Base-by-base conservation (phyloP, 2,113 vertebrate species). In the Nestor notabilis region DNA sequence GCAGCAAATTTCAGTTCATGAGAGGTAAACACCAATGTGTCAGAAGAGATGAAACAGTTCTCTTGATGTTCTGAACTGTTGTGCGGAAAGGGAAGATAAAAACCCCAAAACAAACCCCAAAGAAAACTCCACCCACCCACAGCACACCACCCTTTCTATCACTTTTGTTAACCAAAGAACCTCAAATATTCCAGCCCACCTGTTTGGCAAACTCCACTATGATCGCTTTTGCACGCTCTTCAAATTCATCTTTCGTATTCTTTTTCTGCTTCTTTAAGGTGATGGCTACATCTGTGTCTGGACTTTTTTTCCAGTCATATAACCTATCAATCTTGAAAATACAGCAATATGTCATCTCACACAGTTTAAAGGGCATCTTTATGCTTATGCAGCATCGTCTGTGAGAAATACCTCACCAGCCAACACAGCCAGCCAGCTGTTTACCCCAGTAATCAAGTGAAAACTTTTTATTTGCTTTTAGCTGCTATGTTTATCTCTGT, bases 211-310 rank as follows among this genome's bases (percentile, higher is more conserved):
- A 99, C 97, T 99, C 99, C 65, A 99, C 98, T 71, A 99, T 99
- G 93, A 99, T 97, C 33, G 99, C 98, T 97, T 99, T 99, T 65
- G 98, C 98, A 43, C 99, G 87, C 96, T 99, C 99, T 66, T 99
- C 99, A 44, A 99, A 99, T 97, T 99, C 99, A 89, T 99, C 99
- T 94, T 98, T 99, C 0, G 99, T 99, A 92, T 99, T 99, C 96
- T 99, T 99, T 97, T 99, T 99, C 98, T 99, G 99, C 96, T 99
- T 99, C 98, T 99, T 99, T 96, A 99, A 98, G 28, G 99, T 99
- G 49, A 98, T 85, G 88, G 98, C 98, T 13, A 99, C 98, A 69
- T 99, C 99, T 0, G 99, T 99, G 9, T 99, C 99, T 0, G 99
- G 99, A 83, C 99, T 99, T 97, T 98, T 99, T 97, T 99, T 99